Percentiles rank a stretch among this genome's conserved stretches.
phyloP scores from a whole-genome alignment of 1,140 invertebrate species.

The Wasmannia auropunctata region DNA sequence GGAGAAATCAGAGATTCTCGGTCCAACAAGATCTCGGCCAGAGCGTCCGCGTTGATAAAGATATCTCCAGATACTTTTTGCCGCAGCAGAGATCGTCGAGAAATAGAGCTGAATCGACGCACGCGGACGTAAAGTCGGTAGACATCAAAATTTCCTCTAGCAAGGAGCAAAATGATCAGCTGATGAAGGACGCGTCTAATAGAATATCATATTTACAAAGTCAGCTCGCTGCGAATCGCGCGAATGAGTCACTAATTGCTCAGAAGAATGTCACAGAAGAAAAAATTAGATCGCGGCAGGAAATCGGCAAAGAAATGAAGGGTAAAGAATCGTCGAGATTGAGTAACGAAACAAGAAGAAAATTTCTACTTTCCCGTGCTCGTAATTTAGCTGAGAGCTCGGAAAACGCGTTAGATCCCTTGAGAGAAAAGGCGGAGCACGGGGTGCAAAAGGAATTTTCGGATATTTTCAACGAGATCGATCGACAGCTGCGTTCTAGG shows the following conservation, averaged over 20 bases:
- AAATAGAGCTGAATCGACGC: conserved; percentile 12
- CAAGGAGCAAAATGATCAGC: conserved; percentile 64
- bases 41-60: conserved; percentile 59
- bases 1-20: conserved; percentile 60
- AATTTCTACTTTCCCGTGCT: conserved; percentile 40
- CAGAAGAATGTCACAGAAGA: conserved; percentile 30
- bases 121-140: not conserved
- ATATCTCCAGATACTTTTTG: conserved; percentile 79
- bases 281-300: conserved; percentile 26
- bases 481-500: conserved; percentile 75
- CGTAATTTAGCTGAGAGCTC: not conserved
- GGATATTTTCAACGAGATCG: conserved; percentile 81
- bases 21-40: conserved; percentile 56
- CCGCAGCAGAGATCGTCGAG: conserved; percentile 48
- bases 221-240: conserved; percentile 66
- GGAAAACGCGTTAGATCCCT: conserved; percentile 13
- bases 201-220: conserved; percentile 71
- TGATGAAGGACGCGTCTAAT: conserved; percentile 56
- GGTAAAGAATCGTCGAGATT: conserved; percentile 33
- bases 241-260: conserved; percentile 25
- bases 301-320: conserved; percentile 35
- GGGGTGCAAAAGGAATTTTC: conserved; percentile 77
- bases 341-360: conserved; percentile 35
- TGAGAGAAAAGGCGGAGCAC: conserved; percentile 28
- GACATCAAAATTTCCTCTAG: not conserved